Conservation (phyloP, 1,140 invertebrate genomes). For the Drosophila sp. region DNA sequence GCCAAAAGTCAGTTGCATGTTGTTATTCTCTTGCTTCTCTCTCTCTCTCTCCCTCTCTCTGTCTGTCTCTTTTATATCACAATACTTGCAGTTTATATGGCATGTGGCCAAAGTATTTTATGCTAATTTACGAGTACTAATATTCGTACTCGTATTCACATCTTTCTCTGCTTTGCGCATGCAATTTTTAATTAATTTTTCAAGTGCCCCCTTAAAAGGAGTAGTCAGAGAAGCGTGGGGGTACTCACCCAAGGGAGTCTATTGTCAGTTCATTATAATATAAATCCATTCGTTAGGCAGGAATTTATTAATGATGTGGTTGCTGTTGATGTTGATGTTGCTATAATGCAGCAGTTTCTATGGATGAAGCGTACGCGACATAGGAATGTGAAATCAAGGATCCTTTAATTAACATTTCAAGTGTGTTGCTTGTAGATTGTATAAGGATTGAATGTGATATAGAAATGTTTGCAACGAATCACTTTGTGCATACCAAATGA, state of each 20-base stretch:
- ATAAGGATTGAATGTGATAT: constrained; percentile 34
- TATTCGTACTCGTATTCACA: too few relatives aligned
- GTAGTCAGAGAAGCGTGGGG: not conserved
- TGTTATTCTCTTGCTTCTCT: not conserved
- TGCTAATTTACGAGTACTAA: constrained; percentile 69
- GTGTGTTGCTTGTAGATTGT: constrained; percentile 4
- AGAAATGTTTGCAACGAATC: not conserved
- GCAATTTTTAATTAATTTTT: constrained; percentile 68
- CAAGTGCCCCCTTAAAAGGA: not conserved
- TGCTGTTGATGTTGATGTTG: constrained; percentile 14
- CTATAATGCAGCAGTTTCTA: constrained; percentile 41
- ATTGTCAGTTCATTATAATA: constrained; percentile 40
- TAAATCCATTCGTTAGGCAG: constrained; percentile 17
- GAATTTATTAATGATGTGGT: constrained; percentile 12
- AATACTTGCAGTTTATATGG: constrained; percentile 25
- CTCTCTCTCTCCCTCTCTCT: not conserved
- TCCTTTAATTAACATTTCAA: constrained; percentile 50
- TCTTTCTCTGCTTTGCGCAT: constrained; percentile 28
- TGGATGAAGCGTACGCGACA: constrained; percentile 31
- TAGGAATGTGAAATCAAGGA: constrained; percentile 22
- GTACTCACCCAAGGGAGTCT: not conserved
- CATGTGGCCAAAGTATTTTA: constrained; percentile 52
- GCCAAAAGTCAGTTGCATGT: constrained; percentile 29
- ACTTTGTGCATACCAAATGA: constrained; percentile 17
- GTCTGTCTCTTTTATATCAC: constrained; percentile 11